Conservation (phyloP, 2,888 invertebrate species). For the Heliconius ismenius region DNA sequence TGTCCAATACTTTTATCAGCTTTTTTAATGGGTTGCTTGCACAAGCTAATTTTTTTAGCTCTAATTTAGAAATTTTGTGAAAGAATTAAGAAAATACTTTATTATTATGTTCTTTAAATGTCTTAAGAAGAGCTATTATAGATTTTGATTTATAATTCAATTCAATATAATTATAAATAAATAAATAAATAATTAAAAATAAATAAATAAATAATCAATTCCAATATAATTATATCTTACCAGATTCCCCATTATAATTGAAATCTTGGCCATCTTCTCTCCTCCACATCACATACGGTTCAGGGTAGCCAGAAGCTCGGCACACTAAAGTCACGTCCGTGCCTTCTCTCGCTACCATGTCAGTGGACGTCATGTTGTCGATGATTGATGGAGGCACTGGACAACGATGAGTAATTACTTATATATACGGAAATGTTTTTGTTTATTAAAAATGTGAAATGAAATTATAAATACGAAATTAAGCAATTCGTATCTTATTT, state of each 20-base stretch:
- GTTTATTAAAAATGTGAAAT: slow-evolving; percentile 15
- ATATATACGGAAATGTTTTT: slow-evolving; percentile 8
- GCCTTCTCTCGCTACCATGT: slow-evolving; percentile 94
- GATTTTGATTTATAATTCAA: not conserved
- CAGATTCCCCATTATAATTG: slow-evolving; percentile 92
- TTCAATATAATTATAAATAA: not conserved
- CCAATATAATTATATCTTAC: too few relatives aligned
- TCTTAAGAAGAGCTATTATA: too few relatives aligned
- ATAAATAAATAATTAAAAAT: too few relatives aligned
- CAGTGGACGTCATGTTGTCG: slow-evolving; percentile 93
- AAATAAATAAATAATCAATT: too few relatives aligned
- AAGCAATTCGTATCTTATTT: not conserved
- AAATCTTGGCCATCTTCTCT: slow-evolving; percentile 94
- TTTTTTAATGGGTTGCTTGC: not conserved
- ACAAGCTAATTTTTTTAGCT: not conserved
- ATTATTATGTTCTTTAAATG: not conserved
- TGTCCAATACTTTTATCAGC: not conserved
- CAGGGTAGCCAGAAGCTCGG: slow-evolving; percentile 93
- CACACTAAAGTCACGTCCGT: slow-evolving; percentile 93
- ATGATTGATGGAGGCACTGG: slow-evolving; percentile 95
- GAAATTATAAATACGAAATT: not conserved
- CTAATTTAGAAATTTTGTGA: not conserved
- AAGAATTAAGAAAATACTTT: not conserved
- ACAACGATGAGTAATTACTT: slow-evolving; percentile 41
- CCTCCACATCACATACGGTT: slow-evolving; percentile 96